Percentiles rank a stretch among this genome's conserved stretches.
phyloP scores from a whole-genome alignment of 2,888 invertebrate genomes.

The Archips xylosteana region DNA sequence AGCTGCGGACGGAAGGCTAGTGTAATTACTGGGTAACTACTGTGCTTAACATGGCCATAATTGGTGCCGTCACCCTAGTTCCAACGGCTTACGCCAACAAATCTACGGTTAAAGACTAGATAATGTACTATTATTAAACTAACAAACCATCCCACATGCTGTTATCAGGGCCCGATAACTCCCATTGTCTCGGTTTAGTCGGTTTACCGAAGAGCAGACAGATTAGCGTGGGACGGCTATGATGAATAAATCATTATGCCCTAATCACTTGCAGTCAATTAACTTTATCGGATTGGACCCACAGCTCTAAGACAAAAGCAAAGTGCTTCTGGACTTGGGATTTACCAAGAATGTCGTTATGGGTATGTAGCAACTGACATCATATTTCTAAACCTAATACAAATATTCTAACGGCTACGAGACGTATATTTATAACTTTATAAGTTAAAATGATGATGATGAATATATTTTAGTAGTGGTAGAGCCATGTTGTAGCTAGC shows the following conservation, averaged over 20 bases:
- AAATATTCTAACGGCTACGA: too few relatives aligned
- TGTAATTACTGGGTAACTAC: too few relatives aligned
- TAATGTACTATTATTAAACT: slow-evolving; percentile 20
- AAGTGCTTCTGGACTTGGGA: slow-evolving; percentile 24
- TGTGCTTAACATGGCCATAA: too few relatives aligned
- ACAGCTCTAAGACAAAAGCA: slow-evolving; percentile 28
- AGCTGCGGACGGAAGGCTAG: too few relatives aligned
- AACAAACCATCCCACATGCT: slow-evolving; percentile 31
- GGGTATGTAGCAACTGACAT: background rate
- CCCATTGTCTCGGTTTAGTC: slow-evolving; percentile 61
- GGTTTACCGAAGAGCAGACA: slow-evolving; percentile 42
- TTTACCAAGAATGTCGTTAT: slow-evolving; percentile 12
- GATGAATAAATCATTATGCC: slow-evolving; percentile 62
- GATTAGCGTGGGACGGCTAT: slow-evolving; percentile 51
- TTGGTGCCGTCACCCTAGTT: too few relatives aligned
- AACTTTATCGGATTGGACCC: slow-evolving; percentile 41
- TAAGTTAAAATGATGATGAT: too few relatives aligned
- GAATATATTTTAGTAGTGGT: too few relatives aligned
- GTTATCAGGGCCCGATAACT: slow-evolving; percentile 62
- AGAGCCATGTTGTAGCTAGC: too few relatives aligned
- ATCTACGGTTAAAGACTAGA: background rate
- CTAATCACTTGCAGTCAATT: slow-evolving; percentile 49
- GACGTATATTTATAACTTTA: too few relatives aligned
- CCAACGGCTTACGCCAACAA: background rate
- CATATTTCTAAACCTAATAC: background rate